Percentiles rank a stretch among this genome's conserved stretches.
Evolutionary conservation across 2,113 vertebrate species (phyloP).

Genomic region (Eulacestoma nigropectus): DNA sequence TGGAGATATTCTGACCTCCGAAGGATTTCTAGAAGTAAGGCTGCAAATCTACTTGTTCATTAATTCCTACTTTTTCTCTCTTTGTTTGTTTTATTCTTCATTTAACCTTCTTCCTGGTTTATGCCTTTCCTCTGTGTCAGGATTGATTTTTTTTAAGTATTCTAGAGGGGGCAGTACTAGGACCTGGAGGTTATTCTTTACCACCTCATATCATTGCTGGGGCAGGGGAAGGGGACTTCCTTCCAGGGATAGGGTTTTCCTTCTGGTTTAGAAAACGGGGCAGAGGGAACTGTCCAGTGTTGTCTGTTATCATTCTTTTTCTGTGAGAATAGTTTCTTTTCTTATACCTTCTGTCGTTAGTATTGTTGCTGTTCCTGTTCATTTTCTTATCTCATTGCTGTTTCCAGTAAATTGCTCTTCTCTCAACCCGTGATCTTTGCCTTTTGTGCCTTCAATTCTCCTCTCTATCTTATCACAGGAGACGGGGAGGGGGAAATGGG

Average conservation of each 20-base stretch:
- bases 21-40: neutral
- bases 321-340: neutral
- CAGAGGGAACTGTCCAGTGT: neutral
- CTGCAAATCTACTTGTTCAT: neutral
- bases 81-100: neutral
- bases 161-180: neutral
- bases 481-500: neutral
- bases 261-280: neutral
- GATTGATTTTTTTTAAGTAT: neutral
- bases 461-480: neutral
- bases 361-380: neutral
- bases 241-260: neutral
- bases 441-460: neutral
- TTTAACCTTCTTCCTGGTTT: neutral
- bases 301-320: neutral
- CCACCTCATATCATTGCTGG: neutral
- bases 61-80: neutral
- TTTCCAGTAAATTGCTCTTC: neutral
- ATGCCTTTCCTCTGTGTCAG: neutral
- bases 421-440: fast-evolving
- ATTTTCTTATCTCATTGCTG: neutral
- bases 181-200: neutral
- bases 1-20: neutral
- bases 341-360: neutral
- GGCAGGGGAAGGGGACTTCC: neutral